Conservation (phyloP, 2,797 vertebrate genomes). For the Liparis tanakae region DNA sequence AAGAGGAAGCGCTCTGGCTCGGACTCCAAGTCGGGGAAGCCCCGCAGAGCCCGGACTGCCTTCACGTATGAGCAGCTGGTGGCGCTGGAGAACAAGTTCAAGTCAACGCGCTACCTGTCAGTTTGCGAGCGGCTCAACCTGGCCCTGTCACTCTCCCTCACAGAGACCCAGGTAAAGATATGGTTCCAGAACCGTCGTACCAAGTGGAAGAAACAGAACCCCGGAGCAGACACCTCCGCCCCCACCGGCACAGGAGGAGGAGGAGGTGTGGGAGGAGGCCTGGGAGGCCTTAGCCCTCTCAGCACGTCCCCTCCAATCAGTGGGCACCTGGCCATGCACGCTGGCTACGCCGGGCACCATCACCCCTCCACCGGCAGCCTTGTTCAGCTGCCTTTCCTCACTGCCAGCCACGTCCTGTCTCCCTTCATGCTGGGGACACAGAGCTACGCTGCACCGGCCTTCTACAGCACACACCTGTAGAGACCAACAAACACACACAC, state of each 20-base stretch:
- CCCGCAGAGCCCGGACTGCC: slow-evolving; percentile 91
- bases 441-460: slow-evolving; percentile 93
- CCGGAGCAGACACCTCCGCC: slow-evolving; percentile 93
- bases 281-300: slow-evolving; percentile 90
- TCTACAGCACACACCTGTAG: slow-evolving; percentile 97
- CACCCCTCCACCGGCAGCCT: slow-evolving; percentile 86
- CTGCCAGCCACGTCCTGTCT: slow-evolving; percentile 92
- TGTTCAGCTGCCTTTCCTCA: slow-evolving; percentile 95
- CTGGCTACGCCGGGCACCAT: slow-evolving; percentile 86
- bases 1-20: slow-evolving; percentile 95
- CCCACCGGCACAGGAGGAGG: slow-evolving; percentile 82
- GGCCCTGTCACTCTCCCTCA: slow-evolving; percentile 92
- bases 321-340: slow-evolving; percentile 91
- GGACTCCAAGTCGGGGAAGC: slow-evolving; percentile 95
- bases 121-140: slow-evolving; percentile 95
- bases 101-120: slow-evolving; percentile 94
- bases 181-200: slow-evolving; percentile 96
- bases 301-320: slow-evolving; percentile 93
- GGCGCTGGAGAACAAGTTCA: slow-evolving; percentile 96
- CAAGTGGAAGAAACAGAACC: slow-evolving; percentile 98
- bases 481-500: slow-evolving; percentile 9
- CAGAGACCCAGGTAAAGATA: slow-evolving; percentile 96
- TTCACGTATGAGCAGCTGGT: slow-evolving; percentile 97
- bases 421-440: slow-evolving; percentile 97
- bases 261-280: slow-evolving; percentile 71